Conservation (phyloP, 2,797 vertebrate genomes). For the Thalassophryne amazonica region DNA sequence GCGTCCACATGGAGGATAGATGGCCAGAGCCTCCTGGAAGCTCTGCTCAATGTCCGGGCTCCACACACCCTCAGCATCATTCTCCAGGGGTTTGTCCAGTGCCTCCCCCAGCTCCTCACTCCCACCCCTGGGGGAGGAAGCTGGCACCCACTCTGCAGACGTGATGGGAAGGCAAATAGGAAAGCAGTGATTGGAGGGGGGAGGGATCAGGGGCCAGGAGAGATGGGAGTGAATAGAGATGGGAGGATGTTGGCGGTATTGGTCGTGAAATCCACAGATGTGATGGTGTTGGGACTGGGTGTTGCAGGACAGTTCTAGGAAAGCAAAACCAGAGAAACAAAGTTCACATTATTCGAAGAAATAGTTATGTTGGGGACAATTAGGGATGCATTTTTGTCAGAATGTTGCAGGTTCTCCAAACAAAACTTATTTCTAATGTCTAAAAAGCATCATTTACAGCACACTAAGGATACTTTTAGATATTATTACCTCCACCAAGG, state of each 20-base stretch:
- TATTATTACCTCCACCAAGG: too few species aligned
- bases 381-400: too few species aligned
- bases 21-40: conserved; percentile 95
- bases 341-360: neutral
- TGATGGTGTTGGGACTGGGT: conserved; percentile 17
- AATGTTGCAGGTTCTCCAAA: too few species aligned
- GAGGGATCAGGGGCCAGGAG: neutral
- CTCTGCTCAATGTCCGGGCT: conserved; percentile 95
- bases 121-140: conserved; percentile 93
- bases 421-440: too few species aligned
- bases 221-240: neutral
- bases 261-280: conserved; percentile 27
- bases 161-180: conserved; percentile 81
- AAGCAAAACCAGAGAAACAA: conserved; percentile 5
- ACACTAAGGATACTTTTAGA: too few species aligned
- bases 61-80: conserved; percentile 94
- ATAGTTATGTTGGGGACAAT: too few species aligned
- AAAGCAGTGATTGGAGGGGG: conserved; percentile 33
- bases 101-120: conserved; percentile 88
- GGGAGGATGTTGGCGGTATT: neutral
- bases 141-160: conserved; percentile 94
- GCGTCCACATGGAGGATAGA: conserved; percentile 93
- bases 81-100: conserved; percentile 91
- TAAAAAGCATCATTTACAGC: too few species aligned
- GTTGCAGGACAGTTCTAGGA: conserved; percentile 20